A percentile compares a stretch with the other conserved stretches of the same genome.
Conservation (phyloP, 2,888 invertebrate genomes). For the Malthinus flaveolus region DNA sequence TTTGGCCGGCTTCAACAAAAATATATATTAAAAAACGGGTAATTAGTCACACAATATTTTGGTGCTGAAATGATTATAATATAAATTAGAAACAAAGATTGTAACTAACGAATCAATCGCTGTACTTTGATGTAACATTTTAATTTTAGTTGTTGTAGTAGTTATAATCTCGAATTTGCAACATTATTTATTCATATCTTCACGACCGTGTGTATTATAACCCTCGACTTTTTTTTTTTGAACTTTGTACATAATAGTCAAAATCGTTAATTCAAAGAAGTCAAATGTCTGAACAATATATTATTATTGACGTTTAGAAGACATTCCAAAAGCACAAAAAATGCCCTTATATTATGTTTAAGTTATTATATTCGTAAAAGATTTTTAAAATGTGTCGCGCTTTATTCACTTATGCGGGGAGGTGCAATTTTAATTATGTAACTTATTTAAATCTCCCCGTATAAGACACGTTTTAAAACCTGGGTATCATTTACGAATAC, state of each 20-base stretch:
- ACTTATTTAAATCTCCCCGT: neutral
- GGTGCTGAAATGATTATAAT: slow-evolving; percentile 7
- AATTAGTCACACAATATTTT: slow-evolving; percentile 1
- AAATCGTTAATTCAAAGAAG: slow-evolving; percentile 10
- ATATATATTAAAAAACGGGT: slow-evolving; percentile 7
- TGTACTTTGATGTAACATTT: neutral
- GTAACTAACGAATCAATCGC: slow-evolving; percentile 4
- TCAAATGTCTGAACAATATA: slow-evolving; percentile 25
- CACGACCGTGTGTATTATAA: slow-evolving; percentile 21
- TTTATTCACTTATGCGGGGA: neutral
- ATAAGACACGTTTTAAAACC: slow-evolving; percentile 16
- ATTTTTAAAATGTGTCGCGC: slow-evolving; percentile 11
- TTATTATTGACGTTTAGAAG: slow-evolving; percentile 28
- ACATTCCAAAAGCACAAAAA: slow-evolving; percentile 38
- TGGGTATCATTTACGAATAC: slow-evolving; percentile 25
- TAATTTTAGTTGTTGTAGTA: slow-evolving; percentile 11
- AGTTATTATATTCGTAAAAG: slow-evolving; percentile 19
- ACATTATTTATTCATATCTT: slow-evolving; percentile 38
- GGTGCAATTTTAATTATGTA: neutral
- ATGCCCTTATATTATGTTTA: slow-evolving; percentile 8
- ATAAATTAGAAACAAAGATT: neutral
- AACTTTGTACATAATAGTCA: slow-evolving; percentile 24
- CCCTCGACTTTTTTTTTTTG: slow-evolving; percentile 17
- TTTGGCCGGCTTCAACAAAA: too few species aligned
- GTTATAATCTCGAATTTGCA: slow-evolving; percentile 20